These are phyloP conservation scores for Radopholus similis DNA, from an alignment of 1,140 invertebrate species.

Conservation along the genomic window DNA sequence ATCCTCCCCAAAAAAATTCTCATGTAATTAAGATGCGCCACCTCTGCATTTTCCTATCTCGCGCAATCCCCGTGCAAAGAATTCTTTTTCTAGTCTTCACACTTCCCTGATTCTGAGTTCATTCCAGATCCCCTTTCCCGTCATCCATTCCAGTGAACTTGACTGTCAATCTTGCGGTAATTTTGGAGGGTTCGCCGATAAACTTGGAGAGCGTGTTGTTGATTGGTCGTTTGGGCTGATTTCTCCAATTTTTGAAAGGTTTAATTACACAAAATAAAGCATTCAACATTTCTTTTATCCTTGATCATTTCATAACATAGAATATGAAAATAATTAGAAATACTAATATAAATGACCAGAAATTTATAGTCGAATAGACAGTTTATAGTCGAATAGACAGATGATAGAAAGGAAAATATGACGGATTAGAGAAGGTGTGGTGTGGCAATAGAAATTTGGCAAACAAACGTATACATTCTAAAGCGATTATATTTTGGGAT, in stretches of 20 bases:
- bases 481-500: neutral
- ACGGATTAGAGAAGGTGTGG: no score
- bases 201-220: slow-evolving; percentile 4
- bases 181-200: slow-evolving; percentile 5
- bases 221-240: no score
- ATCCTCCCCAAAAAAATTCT: neutral
- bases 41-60: neutral
- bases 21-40: neutral
- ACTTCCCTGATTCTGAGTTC: neutral
- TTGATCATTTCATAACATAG: no score
- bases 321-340: neutral
- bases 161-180: neutral
- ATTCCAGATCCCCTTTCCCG: neutral
- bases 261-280: no score
- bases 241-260: no score
- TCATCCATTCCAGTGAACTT: neutral
- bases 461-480: neutral
- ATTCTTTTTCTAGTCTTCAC: neutral
- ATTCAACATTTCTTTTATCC: no score
- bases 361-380: no score
- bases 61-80: neutral
- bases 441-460: no score
- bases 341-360: neutral
- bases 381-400: no score
- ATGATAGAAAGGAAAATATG: no score